Base-by-base conservation (phyloP, 64 coral and sea anemone species). In the Porites australiensis region DNA sequence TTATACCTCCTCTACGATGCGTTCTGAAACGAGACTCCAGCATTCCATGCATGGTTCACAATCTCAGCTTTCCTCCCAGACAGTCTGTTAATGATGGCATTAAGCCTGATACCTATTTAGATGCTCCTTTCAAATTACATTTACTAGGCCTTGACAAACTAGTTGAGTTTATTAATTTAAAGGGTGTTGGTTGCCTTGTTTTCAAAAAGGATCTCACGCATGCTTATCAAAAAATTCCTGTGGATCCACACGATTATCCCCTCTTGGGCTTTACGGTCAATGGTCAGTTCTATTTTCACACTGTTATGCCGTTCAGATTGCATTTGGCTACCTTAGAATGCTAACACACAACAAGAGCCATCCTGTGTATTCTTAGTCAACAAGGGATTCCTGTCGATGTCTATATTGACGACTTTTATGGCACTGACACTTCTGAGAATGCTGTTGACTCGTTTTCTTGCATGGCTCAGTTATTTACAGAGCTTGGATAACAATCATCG, bases 181-280 rank as follows among this genome's bases (percentile, higher is more conserved):
- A 58, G 20, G 86, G 86, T 51, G 19, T 16, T 51, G 86, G 86
- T 21, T 94, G 86, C 79, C 86, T 80, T 51, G 76, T 88, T 19
- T 94, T 94, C 77, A 89, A 88, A 71, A 93, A 93, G 18, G 91
- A 88, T 77, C 16, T 93, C 5, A 79, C 59, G 8, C 50, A 61
- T 3, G 91, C 91, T 14, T 93, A 53, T 45, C 82, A 83, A 43
- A 83, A 93, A 69, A 93, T 93, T 71, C 83, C 73, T 87, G 83
- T 93, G 11, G 91, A 93, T 78, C 91, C 91, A 7, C 50, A 15
- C 2, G 72, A 93, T 64, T 77, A 77, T 77, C 74, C 49, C 50
- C 74, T 64, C 2, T 48, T 84, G 5, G 90, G 65, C 10, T 62
- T 84, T 11, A 67, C 57, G 55, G 61, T 86, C 6, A 20, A 92